A percentile compares a stretch with the other conserved stretches of the same genome.
These are phyloP conservation scores for Anthrax anthrax DNA, from an alignment of 2,888 invertebrate species.

Conservation along the genomic window DNA sequence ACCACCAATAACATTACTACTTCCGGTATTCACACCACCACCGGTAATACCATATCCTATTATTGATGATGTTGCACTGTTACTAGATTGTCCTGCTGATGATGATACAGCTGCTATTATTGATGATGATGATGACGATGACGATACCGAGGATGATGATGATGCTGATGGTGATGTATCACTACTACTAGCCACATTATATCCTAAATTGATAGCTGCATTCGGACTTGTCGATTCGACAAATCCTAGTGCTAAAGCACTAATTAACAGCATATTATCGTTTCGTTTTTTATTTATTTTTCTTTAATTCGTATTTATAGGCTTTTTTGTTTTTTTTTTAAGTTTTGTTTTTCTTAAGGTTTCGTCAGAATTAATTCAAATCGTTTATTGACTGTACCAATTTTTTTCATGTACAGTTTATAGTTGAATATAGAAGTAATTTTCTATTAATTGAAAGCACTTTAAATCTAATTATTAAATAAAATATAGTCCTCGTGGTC, in stretches of 20 bases:
- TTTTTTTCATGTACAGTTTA: constrained; percentile 1
- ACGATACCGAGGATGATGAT: too few relatives aligned
- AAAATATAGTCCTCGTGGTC: background rate
- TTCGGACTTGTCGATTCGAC: constrained; percentile 21
- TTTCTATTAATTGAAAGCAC: background rate
- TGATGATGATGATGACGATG: too few relatives aligned
- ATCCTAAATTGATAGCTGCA: constrained; percentile 4
- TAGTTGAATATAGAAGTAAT: background rate
- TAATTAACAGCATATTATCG: constrained; percentile 19
- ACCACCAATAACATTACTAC: constrained; percentile 12
- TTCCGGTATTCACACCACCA: background rate
- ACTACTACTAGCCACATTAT: background rate
- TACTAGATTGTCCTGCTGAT: constrained; percentile 1
- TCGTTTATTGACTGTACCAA: too few relatives aligned
- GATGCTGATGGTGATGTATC: background rate
- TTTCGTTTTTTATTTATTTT: background rate
- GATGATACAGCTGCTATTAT: background rate
- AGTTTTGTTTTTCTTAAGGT: background rate
- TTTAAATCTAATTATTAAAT: background rate
- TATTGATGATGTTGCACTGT: background rate
- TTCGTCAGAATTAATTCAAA: too few relatives aligned
- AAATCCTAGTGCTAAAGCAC: constrained; percentile 24
- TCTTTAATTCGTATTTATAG: background rate
- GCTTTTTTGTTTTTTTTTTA: background rate
- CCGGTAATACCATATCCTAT: background rate